Conservation (phyloP, 1,140 invertebrate genomes). For the Lordiphosa clarofinis region DNA sequence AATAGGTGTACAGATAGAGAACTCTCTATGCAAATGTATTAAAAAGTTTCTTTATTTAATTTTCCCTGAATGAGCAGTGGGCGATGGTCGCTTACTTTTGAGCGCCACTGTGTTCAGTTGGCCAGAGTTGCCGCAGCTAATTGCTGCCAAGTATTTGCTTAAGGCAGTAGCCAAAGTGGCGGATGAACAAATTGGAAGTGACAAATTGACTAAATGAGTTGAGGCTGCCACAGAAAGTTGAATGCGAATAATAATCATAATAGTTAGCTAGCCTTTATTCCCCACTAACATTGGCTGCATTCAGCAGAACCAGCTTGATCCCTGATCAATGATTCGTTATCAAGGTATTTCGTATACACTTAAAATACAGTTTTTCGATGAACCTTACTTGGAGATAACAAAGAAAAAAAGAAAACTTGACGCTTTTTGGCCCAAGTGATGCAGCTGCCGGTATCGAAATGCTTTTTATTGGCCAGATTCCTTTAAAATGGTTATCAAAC, state of each 20-base stretch:
- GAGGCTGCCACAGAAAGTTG: constrained; percentile 19
- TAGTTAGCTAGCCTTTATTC: no score
- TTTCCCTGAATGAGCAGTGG: constrained; percentile 49
- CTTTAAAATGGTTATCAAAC: no score
- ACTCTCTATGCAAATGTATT: constrained; percentile 61
- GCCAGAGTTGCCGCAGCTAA: constrained; percentile 35
- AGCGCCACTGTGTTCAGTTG: constrained; percentile 21
- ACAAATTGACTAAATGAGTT: constrained; percentile 33
- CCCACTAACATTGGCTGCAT: no score
- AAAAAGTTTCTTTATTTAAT: constrained; percentile 75
- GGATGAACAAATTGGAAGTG: constrained; percentile 12
- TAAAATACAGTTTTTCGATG: no score
- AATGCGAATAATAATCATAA: neutral
- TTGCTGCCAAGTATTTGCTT: constrained; percentile 59
- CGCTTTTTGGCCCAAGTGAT: no score
- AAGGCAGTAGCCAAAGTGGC: constrained; percentile 24
- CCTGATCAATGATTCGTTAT: no score
- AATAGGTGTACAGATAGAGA: constrained; percentile 7
- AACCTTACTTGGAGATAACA: no score
- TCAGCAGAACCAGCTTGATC: no score
- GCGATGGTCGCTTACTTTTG: constrained; percentile 32
- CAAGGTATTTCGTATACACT: no score
- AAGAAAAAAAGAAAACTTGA: no score
- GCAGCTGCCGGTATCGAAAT: no score
- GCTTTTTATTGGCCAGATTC: no score